Conservation (phyloP, 2,888 invertebrate species). For the Mimas tiliae region DNA sequence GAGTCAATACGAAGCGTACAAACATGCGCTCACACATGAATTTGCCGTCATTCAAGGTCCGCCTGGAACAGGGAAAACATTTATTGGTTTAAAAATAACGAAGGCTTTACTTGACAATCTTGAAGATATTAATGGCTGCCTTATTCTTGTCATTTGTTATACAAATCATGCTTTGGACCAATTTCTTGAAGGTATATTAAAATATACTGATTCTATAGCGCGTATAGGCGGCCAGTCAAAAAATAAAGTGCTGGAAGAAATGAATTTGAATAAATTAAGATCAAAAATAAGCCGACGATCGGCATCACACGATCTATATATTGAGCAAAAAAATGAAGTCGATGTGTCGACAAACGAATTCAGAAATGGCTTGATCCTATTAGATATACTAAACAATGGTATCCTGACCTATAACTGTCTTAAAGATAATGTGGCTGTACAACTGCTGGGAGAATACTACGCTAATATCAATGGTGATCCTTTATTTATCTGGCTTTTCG, state of each 20-base stretch:
- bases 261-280: slow-evolving; percentile 73
- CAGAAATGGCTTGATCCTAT: slow-evolving; percentile 45
- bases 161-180: slow-evolving; percentile 95
- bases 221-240: slow-evolving; percentile 89
- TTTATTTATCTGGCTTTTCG: slow-evolving; percentile 62
- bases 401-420: slow-evolving; percentile 47
- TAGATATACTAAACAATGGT: slow-evolving; percentile 55
- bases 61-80: slow-evolving; percentile 95
- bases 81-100: slow-evolving; percentile 89
- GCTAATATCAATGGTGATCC: slow-evolving; percentile 40
- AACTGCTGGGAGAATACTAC: slow-evolving; percentile 45
- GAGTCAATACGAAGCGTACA: slow-evolving; percentile 87
- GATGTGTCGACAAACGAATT: slow-evolving; percentile 44
- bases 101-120: slow-evolving; percentile 86
- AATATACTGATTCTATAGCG: slow-evolving; percentile 84
- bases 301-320: slow-evolving; percentile 41
- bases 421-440: slow-evolving; percentile 36
- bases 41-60: slow-evolving; percentile 93
- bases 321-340: slow-evolving; percentile 48
- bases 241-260: slow-evolving; percentile 68
- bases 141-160: slow-evolving; percentile 90
- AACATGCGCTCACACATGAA: slow-evolving; percentile 87
- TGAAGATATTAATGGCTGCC: slow-evolving; percentile 48
- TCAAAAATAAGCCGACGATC: slow-evolving; percentile 29
- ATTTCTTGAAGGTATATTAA: slow-evolving; percentile 88